phyloP scores from a whole-genome alignment of 2,888 invertebrate species.

The Hypsopygia costalis region DNA sequence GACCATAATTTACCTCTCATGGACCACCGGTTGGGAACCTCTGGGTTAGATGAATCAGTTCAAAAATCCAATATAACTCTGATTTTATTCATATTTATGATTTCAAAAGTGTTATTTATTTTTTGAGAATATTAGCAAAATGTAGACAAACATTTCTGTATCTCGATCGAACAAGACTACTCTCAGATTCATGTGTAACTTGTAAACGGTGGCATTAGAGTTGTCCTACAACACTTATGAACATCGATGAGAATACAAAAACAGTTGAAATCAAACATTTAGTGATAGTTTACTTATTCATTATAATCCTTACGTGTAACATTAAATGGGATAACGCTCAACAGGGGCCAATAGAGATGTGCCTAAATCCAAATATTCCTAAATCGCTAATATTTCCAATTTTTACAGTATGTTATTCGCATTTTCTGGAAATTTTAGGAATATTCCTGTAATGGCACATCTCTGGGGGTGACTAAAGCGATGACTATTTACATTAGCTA shows the following conservation, averaged over 20 bases:
- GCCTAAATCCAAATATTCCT: too few relatives aligned
- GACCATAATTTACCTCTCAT: too few relatives aligned
- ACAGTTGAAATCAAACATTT: slow-evolving; percentile 19
- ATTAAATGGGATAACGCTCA: slow-evolving; percentile 7
- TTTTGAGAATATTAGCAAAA: too few relatives aligned
- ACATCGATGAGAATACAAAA: slow-evolving; percentile 30
- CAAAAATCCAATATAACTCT: too few relatives aligned
- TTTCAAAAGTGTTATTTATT: too few relatives aligned
- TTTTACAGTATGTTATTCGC: too few relatives aligned
- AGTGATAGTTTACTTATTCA: slow-evolving; percentile 20
- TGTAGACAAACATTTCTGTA: background rate
- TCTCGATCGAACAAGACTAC: background rate
- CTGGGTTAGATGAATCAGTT: too few relatives aligned
- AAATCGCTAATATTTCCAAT: too few relatives aligned
- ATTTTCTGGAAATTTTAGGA: too few relatives aligned
- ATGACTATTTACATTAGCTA: slow-evolving; percentile 53
- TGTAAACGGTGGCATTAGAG: slow-evolving; percentile 10
- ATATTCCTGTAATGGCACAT: background rate
- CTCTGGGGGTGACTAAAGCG: slow-evolving; percentile 33
- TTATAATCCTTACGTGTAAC: slow-evolving; percentile 17
- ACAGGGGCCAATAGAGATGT: too few relatives aligned
- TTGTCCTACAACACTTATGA: slow-evolving; percentile 31
- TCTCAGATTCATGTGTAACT: background rate
- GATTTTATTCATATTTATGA: too few relatives aligned
- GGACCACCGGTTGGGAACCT: too few relatives aligned